Base-by-base conservation (phyloP, 2,888 invertebrate species). In the Quadroppia sp. region DNA sequence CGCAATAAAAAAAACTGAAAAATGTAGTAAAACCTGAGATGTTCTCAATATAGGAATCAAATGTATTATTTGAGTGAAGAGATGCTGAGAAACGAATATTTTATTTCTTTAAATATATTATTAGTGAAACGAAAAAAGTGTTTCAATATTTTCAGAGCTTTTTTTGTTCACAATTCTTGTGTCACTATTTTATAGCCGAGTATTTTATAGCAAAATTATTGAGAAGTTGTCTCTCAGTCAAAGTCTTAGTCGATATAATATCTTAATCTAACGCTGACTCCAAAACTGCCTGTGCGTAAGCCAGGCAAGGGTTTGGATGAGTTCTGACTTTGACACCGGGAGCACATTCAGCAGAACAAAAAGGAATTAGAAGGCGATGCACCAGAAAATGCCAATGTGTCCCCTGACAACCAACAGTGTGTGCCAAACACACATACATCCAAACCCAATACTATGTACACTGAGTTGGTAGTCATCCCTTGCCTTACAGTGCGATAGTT, bases 321-420 rank as follows among this genome's bases (percentile, higher is more conserved):
- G 67, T 67, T 67, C 17, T 59, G 67, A 67, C 36, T 67, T 42
- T 67, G 67, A 64, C 67, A 61, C 20, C 17, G 36, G 4, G 7
- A n/a, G 50, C 50, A 61, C 61, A 61, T 25, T 61, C 61, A 61
- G 61, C 61, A 61, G 61, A 61, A 61, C 30, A 36, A 20, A 61
- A 61, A 61, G 61, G 61, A 61, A 61, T 61, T 61, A 61, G 32
- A 61, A 61, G 61, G 61, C 61, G 61, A 30, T 61, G 61, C 61
- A 61, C 61, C 61, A 67, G 67, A 40, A 67, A 40, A 67, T 67
- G 67, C 67, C 42, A 32, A 67, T 67, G 67, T 67, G 67, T 67
- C 67, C 67, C 67, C 11, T 67, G 67, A 67, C 67, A 67, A 67
- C 67, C 67, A 67, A 20, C 50, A 15, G 6, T 50, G 4, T 50